A percentile compares a stretch with the other conserved stretches of the same genome.
Conservation (phyloP, 2,888 invertebrate species). For the Tenodera sinensis region DNA sequence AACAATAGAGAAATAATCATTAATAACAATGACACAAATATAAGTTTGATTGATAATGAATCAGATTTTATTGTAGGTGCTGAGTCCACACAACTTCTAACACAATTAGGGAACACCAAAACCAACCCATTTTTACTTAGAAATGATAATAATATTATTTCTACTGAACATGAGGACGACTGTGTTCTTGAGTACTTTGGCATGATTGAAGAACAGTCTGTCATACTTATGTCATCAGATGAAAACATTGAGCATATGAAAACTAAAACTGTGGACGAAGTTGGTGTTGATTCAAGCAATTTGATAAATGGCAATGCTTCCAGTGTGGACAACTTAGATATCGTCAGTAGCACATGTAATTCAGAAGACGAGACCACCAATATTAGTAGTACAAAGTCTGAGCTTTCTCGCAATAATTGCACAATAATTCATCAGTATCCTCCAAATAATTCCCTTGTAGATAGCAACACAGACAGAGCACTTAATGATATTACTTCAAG, state of each 20-base stretch:
- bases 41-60: not conserved
- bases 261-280: not conserved
- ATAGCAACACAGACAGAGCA: not conserved
- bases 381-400: not conserved
- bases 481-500: not conserved
- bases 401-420: not conserved
- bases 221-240: not conserved
- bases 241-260: not conserved
- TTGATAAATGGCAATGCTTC: not conserved
- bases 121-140: not conserved
- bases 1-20: not conserved
- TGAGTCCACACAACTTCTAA: not conserved
- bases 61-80: not conserved
- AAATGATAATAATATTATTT: not conserved
- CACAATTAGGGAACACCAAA: not conserved
- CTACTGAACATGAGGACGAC: not conserved
- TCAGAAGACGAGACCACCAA: not conserved
- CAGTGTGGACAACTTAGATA: not conserved
- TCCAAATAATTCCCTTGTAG: not conserved
- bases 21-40: not conserved
- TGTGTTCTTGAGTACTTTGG: not conserved
- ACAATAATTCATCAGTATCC: not conserved
- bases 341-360: not conserved
- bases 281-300: not conserved
- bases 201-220: not conserved